These are phyloP conservation scores for Procambarus virginalis DNA, from an alignment of 1,140 invertebrate genomes.

Conservation along the genomic window DNA sequence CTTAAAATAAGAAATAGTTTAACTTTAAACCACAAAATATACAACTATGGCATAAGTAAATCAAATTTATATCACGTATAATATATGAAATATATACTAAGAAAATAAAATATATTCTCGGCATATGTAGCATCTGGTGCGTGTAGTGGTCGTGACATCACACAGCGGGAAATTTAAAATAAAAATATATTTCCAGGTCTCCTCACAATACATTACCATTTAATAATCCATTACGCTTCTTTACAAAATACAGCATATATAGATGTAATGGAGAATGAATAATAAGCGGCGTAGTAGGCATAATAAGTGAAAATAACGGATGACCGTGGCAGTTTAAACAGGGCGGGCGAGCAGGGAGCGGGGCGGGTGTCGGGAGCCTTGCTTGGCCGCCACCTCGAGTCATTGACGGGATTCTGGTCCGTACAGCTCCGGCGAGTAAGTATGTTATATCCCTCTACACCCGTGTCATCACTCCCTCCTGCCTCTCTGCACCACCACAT, in stretches of 20 bases:
- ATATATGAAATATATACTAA: neutral
- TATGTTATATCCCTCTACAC: conserved; percentile 38
- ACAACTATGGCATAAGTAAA: too few relatives aligned
- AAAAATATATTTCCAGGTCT: neutral
- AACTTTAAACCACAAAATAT: too few relatives aligned
- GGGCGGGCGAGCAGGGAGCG: neutral
- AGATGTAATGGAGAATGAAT: neutral
- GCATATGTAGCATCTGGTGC: neutral
- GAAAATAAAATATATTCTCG: neutral
- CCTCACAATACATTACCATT: neutral
- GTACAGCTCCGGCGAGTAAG: conserved; percentile 16
- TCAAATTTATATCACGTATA: too few relatives aligned
- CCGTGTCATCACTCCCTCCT: conserved; percentile 16
- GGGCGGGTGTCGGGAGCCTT: conserved; percentile 2
- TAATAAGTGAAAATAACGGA: neutral
- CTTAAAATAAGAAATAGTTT: too few relatives aligned
- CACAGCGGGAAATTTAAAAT: conserved; percentile 26
- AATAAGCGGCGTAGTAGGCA: neutral
- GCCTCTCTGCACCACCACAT: neutral
- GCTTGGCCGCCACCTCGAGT: conserved; percentile 17
- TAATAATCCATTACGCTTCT: neutral
- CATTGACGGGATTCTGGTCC: conserved; percentile 63
- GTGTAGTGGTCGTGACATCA: conserved; percentile 1
- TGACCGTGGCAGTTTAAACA: neutral
- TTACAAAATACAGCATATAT: neutral